Evolutionary conservation across 53 echinoderm and acorn worm genomes (phyloP).

Genomic region (Actinopyga echinites): DNA sequence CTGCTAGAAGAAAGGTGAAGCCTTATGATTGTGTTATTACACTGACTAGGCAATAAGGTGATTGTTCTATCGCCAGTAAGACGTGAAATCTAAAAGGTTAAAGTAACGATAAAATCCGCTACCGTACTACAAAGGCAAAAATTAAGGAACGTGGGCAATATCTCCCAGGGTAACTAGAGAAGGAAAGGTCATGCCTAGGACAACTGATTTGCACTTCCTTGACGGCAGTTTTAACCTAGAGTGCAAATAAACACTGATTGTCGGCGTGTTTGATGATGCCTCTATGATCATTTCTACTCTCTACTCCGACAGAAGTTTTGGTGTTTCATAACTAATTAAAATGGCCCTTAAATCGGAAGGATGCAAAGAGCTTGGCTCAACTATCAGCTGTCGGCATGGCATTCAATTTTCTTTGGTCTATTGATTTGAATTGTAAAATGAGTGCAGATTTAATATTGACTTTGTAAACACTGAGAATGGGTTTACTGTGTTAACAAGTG

Average conservation of each 20-base stretch:
- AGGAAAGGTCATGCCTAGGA: background rate
- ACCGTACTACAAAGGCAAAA: no score
- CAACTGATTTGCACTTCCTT: conserved; percentile 17
- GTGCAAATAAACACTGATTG: background rate
- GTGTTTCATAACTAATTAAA: conserved; percentile 18
- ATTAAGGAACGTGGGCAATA: no score
- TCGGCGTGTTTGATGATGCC: background rate
- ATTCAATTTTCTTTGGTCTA: background rate
- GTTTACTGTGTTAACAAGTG: background rate
- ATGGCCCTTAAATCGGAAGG: background rate
- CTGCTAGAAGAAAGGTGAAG: no score
- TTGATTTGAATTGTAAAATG: background rate
- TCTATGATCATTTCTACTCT: background rate
- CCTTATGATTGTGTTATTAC: no score
- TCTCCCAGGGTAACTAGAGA: no score
- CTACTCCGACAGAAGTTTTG: background rate
- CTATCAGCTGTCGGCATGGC: conserved; percentile 12
- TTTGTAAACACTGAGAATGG: background rate
- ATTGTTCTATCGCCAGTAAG: no score
- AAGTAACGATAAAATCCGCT: no score
- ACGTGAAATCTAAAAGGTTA: no score
- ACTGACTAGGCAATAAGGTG: no score
- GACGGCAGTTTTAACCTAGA: background rate
- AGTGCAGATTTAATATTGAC: background rate
- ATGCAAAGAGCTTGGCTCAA: background rate